A percentile compares a stretch with the other conserved stretches of the same genome.
Evolutionary conservation across 2,113 vertebrate species (phyloP).

Genomic region (Baryphthengus martii): DNA sequence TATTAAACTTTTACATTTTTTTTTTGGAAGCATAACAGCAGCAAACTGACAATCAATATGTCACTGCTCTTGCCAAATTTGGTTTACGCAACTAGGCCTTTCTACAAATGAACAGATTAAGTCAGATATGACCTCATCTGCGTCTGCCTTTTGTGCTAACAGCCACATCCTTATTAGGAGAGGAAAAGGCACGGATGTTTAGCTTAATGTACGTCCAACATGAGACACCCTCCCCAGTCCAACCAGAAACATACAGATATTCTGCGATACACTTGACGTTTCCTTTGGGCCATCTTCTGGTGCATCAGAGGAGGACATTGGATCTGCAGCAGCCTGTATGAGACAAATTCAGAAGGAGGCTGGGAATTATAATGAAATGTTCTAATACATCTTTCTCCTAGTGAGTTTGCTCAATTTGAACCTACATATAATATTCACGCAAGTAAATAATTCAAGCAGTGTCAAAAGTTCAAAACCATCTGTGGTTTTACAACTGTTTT

Average conservation of each 20-base stretch:
- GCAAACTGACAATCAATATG: rapidly evolving
- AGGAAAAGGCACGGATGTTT: neutral
- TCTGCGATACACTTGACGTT: slow-evolving; percentile 60
- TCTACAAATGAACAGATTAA: neutral
- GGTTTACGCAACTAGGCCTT: neutral
- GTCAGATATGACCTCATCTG: neutral
- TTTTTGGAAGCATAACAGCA: neutral
- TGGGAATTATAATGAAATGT: slow-evolving; percentile 9
- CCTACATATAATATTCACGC: neutral
- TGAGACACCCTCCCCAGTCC: slow-evolving; percentile 13
- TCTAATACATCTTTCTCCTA: neutral
- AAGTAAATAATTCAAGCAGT: slow-evolving; percentile 2
- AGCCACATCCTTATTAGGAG: neutral
- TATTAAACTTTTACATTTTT: neutral
- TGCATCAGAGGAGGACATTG: slow-evolving; percentile 19
- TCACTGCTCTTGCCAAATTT: neutral
- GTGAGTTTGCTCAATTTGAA: neutral
- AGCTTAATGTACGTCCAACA: neutral
- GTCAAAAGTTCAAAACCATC: neutral
- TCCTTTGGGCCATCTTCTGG: slow-evolving; percentile 66
- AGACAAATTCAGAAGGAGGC: slow-evolving; percentile 7
- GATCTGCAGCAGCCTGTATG: slow-evolving; percentile 64
- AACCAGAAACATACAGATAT: slow-evolving; percentile 74
- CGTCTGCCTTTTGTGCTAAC: neutral
- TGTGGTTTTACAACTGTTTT: neutral